phyloP scores from a whole-genome alignment of 2,113 vertebrate genomes.

The Pleuronectes platessa region DNA sequence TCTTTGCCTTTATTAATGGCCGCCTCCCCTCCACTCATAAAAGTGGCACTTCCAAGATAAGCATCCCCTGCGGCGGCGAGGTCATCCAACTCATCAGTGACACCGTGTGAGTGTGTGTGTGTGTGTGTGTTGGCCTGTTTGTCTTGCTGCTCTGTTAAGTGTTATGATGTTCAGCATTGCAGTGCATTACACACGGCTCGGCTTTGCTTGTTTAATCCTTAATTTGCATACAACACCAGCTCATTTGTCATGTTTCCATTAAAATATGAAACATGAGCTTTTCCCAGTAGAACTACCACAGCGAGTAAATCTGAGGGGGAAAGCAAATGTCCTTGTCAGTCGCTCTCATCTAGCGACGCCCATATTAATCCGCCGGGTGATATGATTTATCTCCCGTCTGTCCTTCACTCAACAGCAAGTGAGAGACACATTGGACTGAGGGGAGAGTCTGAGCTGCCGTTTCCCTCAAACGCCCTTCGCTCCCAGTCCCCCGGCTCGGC shows the following conservation, averaged over 20 bases:
- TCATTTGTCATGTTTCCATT: constrained; percentile 57
- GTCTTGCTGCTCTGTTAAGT: constrained; percentile 9
- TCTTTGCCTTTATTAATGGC: constrained; percentile 64
- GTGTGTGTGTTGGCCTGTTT: not conserved
- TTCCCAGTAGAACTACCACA: constrained; percentile 6
- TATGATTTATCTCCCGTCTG: constrained; percentile 72
- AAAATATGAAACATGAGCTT: constrained; percentile 28
- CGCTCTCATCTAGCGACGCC: constrained; percentile 40
- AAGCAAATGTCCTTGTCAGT: constrained; percentile 69
- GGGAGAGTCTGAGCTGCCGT: constrained; percentile 52
- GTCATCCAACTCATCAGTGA: constrained; percentile 56
- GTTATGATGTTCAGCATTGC: constrained; percentile 3
- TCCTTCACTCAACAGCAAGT: constrained; percentile 67
- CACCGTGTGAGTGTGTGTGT: not conserved
- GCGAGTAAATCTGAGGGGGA: constrained; percentile 30
- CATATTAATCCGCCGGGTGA: constrained; percentile 66
- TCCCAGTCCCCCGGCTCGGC: constrained; percentile 29
- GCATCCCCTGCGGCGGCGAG: constrained; percentile 40
- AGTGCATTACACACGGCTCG: constrained; percentile 6
- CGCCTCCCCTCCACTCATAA: constrained; percentile 50
- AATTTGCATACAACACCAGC: constrained; percentile 28
- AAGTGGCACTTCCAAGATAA: constrained; percentile 66
- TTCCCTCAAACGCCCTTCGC: constrained; percentile 46
- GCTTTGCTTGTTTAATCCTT: constrained; percentile 25
- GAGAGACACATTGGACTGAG: constrained; percentile 56